These are phyloP conservation scores for Gryon sp. DNA, from an alignment of 1,140 invertebrate species.

Conservation along the genomic window DNA sequence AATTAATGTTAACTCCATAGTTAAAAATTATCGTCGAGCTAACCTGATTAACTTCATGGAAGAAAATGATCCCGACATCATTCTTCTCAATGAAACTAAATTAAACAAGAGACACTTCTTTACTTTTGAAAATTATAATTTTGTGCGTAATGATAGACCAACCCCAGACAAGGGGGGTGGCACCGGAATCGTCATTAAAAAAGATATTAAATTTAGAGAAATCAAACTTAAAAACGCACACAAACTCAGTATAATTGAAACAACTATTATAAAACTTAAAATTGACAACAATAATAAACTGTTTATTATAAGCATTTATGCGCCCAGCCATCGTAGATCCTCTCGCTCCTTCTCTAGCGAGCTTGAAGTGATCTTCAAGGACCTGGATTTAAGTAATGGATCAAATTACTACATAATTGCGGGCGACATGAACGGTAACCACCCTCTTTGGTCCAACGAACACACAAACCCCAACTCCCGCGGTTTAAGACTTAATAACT, in stretches of 20 bases:
- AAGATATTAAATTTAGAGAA: slow-evolving; percentile 5
- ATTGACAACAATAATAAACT: not conserved
- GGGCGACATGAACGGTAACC: not conserved
- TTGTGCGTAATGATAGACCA: slow-evolving; percentile 40
- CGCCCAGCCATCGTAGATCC: not conserved
- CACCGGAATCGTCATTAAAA: slow-evolving; percentile 25
- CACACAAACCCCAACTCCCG: not conserved
- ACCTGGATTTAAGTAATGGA: not conserved
- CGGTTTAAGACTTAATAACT: not conserved
- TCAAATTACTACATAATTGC: not conserved
- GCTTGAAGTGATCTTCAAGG: not conserved
- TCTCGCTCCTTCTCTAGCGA: not conserved
- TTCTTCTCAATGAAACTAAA: slow-evolving; percentile 46
- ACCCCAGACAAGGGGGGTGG: slow-evolving; percentile 26
- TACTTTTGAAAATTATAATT: slow-evolving; percentile 21
- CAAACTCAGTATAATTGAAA: not conserved
- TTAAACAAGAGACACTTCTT: slow-evolving; percentile 26
- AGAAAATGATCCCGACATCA: slow-evolving; percentile 17
- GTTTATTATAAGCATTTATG: not conserved
- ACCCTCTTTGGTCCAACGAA: not conserved
- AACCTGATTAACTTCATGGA: slow-evolving; percentile 13
- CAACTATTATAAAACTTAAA: slow-evolving; percentile 8
- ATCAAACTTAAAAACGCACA: not conserved
- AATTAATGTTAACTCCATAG: slow-evolving; percentile 38
- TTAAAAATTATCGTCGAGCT: slow-evolving; percentile 18